Base-by-base conservation (phyloP, 2,888 invertebrate species). In the Chalcosyrphus nemorum region DNA sequence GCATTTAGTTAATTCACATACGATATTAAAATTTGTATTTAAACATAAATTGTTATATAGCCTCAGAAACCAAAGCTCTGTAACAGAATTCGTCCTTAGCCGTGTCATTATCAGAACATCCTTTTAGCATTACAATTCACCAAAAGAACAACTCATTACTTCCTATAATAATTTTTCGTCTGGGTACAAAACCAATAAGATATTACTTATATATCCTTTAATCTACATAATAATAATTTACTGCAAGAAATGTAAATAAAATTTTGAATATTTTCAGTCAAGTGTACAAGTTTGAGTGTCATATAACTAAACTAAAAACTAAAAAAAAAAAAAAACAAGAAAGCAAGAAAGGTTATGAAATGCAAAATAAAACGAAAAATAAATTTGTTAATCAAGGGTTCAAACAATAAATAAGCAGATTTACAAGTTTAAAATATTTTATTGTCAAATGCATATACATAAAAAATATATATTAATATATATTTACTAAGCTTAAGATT, bases 211-310 rank as follows among this genome's bases (percentile, higher is more conserved):
- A 35, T 29, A 61, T 63, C 19, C 17, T 78, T 41, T 35, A 45
- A 47, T 66, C 35, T 41, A 35, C 59, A 52, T 59, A 70, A 35
- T 66, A 54, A 63, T 75, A 80, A 19, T 68, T 80, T 61, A 45
- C 45, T 38, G 52, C 70, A 76, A 82, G 9, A 74, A 78, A 52
- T 72, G 70, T 84, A 84, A 78, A 82, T 82, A 78, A 24, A 54
- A 15, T 68, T 84, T 81, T 77, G 24, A 68, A 54, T 65, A 71
- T 70, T 84, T 80, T 75, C 70, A 80, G 70, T 84, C 78, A 70
- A 80, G 63, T 82, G 82, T 82, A 84, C 74, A 80, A 84, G 38
- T 80, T 75, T 80, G 84, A 80, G 68, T 82, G 63, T 82, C 61
- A 68, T 54, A 50, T 82, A 59, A n/a, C n/a, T n/a, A n/a, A n/a